Evolutionary conservation across 2,888 invertebrate genomes (phyloP).

Genomic region (Cryptocephalus primarius): DNA sequence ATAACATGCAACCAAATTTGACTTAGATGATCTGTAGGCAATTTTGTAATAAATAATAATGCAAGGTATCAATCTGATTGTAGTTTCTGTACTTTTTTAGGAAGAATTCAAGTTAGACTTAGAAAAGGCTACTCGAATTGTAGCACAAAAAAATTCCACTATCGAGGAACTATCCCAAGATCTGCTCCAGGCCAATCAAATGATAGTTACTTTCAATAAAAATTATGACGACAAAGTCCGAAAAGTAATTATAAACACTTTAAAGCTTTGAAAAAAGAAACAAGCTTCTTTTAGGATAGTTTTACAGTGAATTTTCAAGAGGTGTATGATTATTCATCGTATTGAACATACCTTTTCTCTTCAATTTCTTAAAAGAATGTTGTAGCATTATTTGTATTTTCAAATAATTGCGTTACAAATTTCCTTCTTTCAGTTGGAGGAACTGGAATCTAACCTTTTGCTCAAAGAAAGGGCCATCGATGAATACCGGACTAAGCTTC

Average conservation of each 20-base stretch:
- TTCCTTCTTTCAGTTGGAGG: neutral
- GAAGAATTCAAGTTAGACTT: conserved; percentile 28
- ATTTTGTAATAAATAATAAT: too few relatives aligned
- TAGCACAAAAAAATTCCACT: conserved; percentile 30
- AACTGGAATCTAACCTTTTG: neutral
- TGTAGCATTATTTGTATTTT: too few relatives aligned
- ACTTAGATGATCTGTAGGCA: too few relatives aligned
- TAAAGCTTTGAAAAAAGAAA: neutral
- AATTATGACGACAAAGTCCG: conserved; percentile 29
- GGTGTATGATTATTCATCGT: too few relatives aligned
- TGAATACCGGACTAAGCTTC: neutral
- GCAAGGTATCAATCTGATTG: too few relatives aligned
- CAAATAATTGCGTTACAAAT: too few relatives aligned
- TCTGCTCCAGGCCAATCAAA: conserved; percentile 33
- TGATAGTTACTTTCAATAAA: conserved; percentile 33
- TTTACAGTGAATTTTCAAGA: too few relatives aligned
- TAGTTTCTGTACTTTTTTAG: conserved; percentile 16
- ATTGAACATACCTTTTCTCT: too few relatives aligned
- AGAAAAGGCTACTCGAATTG: conserved; percentile 28
- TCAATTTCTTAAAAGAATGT: too few relatives aligned
- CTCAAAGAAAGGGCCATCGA: neutral
- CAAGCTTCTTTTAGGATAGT: too few relatives aligned
- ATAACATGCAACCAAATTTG: too few relatives aligned
- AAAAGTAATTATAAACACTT: conserved; percentile 14
- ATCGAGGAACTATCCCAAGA: conserved; percentile 33